Percentiles rank a stretch among this genome's conserved stretches.
phyloP scores from a whole-genome alignment of 2,797 vertebrate species.

The Allobates femoralis region DNA sequence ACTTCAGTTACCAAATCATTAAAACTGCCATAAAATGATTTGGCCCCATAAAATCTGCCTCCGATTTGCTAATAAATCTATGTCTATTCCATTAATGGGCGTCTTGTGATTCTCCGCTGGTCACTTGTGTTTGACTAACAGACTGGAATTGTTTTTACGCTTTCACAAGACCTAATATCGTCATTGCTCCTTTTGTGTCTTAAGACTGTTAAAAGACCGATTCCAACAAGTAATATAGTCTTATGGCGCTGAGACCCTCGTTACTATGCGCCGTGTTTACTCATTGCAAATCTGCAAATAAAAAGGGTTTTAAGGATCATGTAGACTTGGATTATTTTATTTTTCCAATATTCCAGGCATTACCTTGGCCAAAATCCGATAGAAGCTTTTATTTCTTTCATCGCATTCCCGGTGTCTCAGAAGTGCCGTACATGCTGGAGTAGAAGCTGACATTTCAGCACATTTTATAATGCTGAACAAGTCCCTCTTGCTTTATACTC shows the following conservation, averaged over 20 bases:
- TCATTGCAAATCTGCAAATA: background rate
- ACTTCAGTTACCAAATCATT: slow-evolving; percentile 51
- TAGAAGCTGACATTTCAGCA: too few relatives aligned
- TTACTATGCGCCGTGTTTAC: background rate
- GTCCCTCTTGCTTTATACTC: too few relatives aligned
- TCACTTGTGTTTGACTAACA: slow-evolving; percentile 36
- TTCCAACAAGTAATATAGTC: background rate
- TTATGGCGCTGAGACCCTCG: background rate
- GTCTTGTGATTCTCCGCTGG: slow-evolving; percentile 25
- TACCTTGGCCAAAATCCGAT: background rate
- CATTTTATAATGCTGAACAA: too few relatives aligned
- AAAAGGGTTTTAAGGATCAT: background rate
- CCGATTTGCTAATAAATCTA: slow-evolving; percentile 42
- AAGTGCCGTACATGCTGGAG: too few relatives aligned
- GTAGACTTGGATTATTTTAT: background rate
- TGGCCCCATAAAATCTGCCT: slow-evolving; percentile 38
- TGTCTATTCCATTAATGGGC: slow-evolving; percentile 35
- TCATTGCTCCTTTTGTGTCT: slow-evolving; percentile 31
- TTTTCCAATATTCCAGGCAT: background rate
- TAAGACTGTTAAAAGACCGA: slow-evolving; percentile 8
- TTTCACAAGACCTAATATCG: slow-evolving; percentile 32
- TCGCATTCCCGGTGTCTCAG: too few relatives aligned
- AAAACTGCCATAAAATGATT: slow-evolving; percentile 50
- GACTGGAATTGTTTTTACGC: slow-evolving; percentile 38
- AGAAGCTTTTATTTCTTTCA: too few relatives aligned